Conservation (phyloP, 35 echinoderm and acorn worm genomes). For the Chiridota heheva region DNA sequence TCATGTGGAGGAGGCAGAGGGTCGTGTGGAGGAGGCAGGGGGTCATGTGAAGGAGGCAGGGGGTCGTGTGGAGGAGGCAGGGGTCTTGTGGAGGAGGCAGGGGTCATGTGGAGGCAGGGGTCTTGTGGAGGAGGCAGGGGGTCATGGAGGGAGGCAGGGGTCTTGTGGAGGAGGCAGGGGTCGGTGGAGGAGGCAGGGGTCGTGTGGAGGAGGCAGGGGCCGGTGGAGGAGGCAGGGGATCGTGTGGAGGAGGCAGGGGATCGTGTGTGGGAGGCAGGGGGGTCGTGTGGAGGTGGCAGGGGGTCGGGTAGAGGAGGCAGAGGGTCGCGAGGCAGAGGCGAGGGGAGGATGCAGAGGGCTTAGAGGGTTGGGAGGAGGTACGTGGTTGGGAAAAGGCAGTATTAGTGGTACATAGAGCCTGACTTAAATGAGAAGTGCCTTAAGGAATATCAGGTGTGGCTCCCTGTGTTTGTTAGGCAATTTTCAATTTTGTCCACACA, state of each 20-base stretch:
- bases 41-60: no score
- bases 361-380: not conserved
- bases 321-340: not conserved
- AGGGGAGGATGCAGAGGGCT: not conserved
- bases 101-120: no score
- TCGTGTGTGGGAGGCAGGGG: not conserved
- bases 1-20: no score
- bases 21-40: no score
- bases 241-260: not conserved
- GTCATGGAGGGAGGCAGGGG: no score
- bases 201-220: no score
- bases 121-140: no score
- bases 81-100: no score
- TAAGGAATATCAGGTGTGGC: not conserved
- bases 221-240: no score
- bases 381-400: not conserved
- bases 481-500: not conserved
- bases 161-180: no score
- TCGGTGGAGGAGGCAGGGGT: no score
- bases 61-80: not conserved
- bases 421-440: not conserved
- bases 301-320: not conserved
- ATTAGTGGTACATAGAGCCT: not conserved
- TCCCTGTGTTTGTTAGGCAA: not conserved
- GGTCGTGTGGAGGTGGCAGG: not conserved